Base-by-base conservation (phyloP, 2,113 vertebrate species). In the Aythya baeri region DNA sequence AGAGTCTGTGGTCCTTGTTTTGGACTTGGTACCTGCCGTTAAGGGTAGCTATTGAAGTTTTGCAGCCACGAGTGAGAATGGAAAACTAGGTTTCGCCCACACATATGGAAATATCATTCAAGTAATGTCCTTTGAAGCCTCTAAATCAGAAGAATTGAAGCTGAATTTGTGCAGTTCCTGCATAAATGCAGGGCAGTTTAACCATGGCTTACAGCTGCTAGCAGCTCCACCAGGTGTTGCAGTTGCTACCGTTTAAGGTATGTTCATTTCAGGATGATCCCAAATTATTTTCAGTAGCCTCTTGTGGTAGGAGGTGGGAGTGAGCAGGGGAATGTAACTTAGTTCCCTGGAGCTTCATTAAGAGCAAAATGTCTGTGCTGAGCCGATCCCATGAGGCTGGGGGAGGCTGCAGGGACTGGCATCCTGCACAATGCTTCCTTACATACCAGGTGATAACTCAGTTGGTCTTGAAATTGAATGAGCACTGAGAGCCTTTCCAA, bases 91-190 rank as follows among this genome's bases (percentile, higher is more conserved):
- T 83, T 55, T 96, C 3, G 2, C 75, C 71, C 59, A 88, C 72
- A 22, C 81, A 89, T 88, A 76, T 95, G 78, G 71, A 95, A 95
- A 74, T 73, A 86, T 31, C 91, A 88, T 88, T 88, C 52, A 91
- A 41, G 23, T 75, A 49, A 85, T 0, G 3, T 57, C 17, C 83
- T 89, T 78, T 80, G 50, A 88, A 96, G 79, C 49, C 65, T 93
- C 66, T 77, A n/a, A 78, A 52, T 95, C 85, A 72, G 34, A 41
- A 41, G 41, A 41, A 29, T 9, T 62, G 74, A 82, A 71, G 55
- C 79, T 81, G 83, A 83, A 78, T 90, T 71, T 88, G 9, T 88
- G 55, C 38, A 72, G 20, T 44, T 79, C 36, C 72, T 63, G 29
- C 58, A 43, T 83, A 83, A 81, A 43, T 63, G 50, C 0, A 8